Percentiles rank a stretch among this genome's conserved stretches.
phyloP scores from a whole-genome alignment of 2,113 vertebrate genomes.

The Burhinus oedicnemus region DNA sequence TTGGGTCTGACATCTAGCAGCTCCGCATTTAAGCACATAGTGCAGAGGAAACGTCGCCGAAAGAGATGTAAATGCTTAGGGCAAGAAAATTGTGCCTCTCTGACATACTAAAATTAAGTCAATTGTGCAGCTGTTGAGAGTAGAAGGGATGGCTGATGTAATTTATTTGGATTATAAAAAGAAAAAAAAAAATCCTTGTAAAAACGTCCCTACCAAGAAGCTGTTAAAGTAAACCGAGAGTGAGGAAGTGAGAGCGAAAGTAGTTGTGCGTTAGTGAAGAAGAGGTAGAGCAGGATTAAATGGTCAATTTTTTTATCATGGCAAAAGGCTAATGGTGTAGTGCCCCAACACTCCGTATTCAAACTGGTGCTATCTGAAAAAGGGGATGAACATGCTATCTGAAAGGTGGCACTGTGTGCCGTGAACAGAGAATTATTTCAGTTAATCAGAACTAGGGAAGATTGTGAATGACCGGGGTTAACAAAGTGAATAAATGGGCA shows the following conservation, averaged over 20 bases:
- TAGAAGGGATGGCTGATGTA: background rate
- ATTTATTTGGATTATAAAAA: constrained; percentile 16
- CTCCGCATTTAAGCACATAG: background rate
- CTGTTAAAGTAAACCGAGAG: background rate
- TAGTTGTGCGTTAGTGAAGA: background rate
- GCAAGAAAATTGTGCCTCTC: constrained; percentile 12
- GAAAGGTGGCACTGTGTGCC: background rate
- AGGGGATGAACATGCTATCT: background rate
- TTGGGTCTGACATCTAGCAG: background rate
- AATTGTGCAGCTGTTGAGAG: background rate
- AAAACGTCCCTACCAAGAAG: constrained; percentile 7
- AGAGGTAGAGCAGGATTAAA: constrained; percentile 17
- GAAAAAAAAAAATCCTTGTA: background rate
- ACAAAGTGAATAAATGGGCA: constrained; percentile 10
- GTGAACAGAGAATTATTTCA: background rate
- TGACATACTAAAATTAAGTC: background rate
- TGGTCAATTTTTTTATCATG: background rate
- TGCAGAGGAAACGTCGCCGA: background rate
- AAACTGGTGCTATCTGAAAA: background rate
- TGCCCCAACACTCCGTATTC: background rate
- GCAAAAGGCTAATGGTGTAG: constrained; percentile 2
- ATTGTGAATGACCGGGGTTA: constrained; percentile 26
- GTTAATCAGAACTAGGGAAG: constrained; percentile 3
- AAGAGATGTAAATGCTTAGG: background rate
- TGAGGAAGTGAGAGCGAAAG: background rate